phyloP scores from a whole-genome alignment of 1,140 invertebrate genomes.

The Samia ricini region DNA sequence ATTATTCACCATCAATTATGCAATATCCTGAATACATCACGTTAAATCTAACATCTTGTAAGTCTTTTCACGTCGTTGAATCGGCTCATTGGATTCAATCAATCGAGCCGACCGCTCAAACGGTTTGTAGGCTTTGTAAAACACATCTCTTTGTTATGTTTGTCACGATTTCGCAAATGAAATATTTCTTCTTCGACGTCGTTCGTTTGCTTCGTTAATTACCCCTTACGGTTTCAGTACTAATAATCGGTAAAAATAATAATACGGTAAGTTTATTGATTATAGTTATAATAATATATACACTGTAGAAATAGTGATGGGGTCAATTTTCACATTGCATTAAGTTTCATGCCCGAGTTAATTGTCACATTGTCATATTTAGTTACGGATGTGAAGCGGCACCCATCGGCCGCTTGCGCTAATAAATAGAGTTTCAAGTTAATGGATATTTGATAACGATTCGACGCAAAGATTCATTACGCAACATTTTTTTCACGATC shows the following conservation, averaged over 20 bases:
- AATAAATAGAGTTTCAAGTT: no score
- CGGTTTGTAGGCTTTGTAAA: background rate
- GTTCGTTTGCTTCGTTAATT: background rate
- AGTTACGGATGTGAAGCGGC: no score
- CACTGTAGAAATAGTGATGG: no score
- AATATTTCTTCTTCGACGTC: background rate
- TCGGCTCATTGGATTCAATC: conserved; percentile 1
- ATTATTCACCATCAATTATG: background rate
- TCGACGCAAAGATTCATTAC: no score
- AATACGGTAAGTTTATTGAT: background rate
- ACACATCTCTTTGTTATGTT: background rate
- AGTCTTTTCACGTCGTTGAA: background rate
- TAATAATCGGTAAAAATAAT: no score
- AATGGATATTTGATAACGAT: no score
- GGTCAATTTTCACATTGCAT: no score
- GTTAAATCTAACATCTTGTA: background rate
- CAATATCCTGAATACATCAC: background rate
- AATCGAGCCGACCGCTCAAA: background rate
- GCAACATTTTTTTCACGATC: no score
- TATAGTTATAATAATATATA: no score
- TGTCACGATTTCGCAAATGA: background rate
- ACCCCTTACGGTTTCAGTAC: background rate
- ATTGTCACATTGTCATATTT: no score
- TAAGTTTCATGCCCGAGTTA: no score
- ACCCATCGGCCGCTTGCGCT: no score